Conservation (phyloP, 2,888 invertebrate species). For the Aporophyla nigra region DNA sequence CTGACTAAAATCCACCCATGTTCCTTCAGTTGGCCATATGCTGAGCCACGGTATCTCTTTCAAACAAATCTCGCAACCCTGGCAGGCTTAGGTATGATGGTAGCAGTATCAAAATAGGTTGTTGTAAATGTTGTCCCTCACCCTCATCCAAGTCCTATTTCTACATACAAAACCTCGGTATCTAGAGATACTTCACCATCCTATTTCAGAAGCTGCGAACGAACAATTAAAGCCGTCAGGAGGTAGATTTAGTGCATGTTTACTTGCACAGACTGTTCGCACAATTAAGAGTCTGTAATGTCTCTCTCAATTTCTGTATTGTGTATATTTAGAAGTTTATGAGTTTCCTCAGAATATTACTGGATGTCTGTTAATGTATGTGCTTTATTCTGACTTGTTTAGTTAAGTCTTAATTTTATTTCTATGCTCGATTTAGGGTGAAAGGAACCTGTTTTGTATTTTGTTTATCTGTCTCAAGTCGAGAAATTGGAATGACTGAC, state of each 20-base stretch:
- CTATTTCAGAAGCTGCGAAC: constrained; percentile 62
- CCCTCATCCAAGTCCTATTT: constrained; percentile 44
- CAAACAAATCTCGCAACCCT: too few species aligned
- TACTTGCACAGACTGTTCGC: constrained; percentile 66
- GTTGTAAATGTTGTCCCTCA: background rate
- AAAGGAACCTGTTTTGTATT: constrained; percentile 31
- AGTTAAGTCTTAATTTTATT: constrained; percentile 56
- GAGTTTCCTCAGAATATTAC: constrained; percentile 70
- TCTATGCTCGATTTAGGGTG: constrained; percentile 29
- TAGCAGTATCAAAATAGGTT: background rate
- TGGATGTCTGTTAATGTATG: constrained; percentile 51
- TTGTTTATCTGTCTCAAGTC: constrained; percentile 11
- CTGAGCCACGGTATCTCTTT: too few species aligned
- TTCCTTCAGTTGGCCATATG: too few species aligned
- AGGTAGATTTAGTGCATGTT: constrained; percentile 67
- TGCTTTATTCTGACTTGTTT: constrained; percentile 45
- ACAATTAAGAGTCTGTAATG: constrained; percentile 75
- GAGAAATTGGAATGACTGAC: background rate
- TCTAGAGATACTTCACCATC: constrained; percentile 42
- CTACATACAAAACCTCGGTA: constrained; percentile 18
- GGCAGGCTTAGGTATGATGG: too few species aligned
- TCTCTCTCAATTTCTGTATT: constrained; percentile 71
- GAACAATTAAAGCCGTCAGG: constrained; percentile 69
- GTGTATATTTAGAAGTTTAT: constrained; percentile 80
- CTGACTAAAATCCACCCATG: too few species aligned